Evolutionary conservation across 30 jellyfish, hydroid and myxozoan genomes (phyloP), one percentile per base, ranked within the genome.

Genomic region (Hydractinia symbiolongicarpus): DNA sequence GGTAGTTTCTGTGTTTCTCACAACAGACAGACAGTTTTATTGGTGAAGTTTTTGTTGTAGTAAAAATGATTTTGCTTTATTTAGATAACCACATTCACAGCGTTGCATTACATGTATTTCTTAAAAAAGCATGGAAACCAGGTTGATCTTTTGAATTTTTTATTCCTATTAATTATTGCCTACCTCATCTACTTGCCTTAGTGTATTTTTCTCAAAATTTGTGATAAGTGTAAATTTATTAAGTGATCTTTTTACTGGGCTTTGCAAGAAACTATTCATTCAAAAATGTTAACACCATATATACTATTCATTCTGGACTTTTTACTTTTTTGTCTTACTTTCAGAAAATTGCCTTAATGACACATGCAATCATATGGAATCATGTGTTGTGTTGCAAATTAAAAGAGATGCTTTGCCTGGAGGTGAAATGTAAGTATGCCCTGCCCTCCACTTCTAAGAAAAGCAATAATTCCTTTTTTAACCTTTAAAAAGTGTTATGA

Each of bases 71-170:
- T 58, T 3, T 11, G 69, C 69, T 58, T 72, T 8, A 17, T 74
- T 74, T 20, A 74, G 83, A 74, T 74, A 54, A 74, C 4, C 50
- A 50, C 4, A 49, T 74, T 50, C 83, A 74, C 66, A 74, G 68
- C 54, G 66, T 74, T 50, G 83, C 69, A 15, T 19, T 74, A 44
- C 61, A 50, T 16, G 20, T 67, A 30, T 74, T 74, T 74, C 50
- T 74, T 11, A 58, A 10, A 10, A 6, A 74, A 8, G 50, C 51
- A 10, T 74, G 74, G 74, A 44, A 64, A 64, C 74, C 74, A 4
- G 74, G 74, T 64, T n/a, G 40, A 2, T 64, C 1, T 0, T 30
- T 30, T 30, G 44, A 30, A 0, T 0, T 30, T 30, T 30, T 30
- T 30, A 30, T 30, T 30, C 44, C 44, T 30, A 30, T 30, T 30